Conservation (phyloP, 1,140 invertebrate species). For the Nasonia giraulti region DNA sequence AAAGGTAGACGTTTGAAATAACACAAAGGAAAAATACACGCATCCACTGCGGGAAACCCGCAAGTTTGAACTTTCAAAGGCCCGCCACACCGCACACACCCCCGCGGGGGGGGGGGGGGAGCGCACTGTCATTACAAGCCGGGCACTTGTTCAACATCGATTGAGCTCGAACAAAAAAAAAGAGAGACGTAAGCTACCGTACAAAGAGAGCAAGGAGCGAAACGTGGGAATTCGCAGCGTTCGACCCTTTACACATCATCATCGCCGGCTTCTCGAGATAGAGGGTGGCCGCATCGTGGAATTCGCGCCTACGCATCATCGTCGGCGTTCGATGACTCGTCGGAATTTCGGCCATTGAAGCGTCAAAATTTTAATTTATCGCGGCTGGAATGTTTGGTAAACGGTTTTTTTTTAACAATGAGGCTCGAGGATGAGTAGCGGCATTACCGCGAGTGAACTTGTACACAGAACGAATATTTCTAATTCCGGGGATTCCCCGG, state of each 20-base stretch:
- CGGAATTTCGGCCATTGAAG: slow-evolving; percentile 23
- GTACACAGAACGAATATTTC: too few relatives aligned
- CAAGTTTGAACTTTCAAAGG: background rate
- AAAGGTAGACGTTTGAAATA: too few relatives aligned
- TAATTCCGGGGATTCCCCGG: too few relatives aligned
- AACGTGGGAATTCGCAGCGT: slow-evolving; percentile 56
- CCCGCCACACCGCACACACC: background rate
- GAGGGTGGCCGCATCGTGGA: background rate
- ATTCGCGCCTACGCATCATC: slow-evolving; percentile 4
- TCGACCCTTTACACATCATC: background rate
- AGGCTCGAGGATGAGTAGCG: background rate
- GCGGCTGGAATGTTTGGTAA: too few relatives aligned
- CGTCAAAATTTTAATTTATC: slow-evolving; percentile 39
- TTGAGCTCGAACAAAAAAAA: background rate
- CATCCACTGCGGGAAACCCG: background rate
- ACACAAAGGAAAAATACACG: too few relatives aligned
- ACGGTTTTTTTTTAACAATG: background rate
- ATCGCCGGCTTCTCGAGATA: background rate
- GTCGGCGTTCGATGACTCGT: slow-evolving; percentile 20
- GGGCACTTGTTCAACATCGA: slow-evolving; percentile 20
- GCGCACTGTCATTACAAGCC: background rate
- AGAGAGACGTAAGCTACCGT: background rate
- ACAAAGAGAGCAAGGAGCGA: slow-evolving; percentile 13
- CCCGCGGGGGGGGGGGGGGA: background rate
- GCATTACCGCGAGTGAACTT: too few relatives aligned